phyloP scores from a whole-genome alignment of 2,888 invertebrate species.

The Anodontia alba region DNA sequence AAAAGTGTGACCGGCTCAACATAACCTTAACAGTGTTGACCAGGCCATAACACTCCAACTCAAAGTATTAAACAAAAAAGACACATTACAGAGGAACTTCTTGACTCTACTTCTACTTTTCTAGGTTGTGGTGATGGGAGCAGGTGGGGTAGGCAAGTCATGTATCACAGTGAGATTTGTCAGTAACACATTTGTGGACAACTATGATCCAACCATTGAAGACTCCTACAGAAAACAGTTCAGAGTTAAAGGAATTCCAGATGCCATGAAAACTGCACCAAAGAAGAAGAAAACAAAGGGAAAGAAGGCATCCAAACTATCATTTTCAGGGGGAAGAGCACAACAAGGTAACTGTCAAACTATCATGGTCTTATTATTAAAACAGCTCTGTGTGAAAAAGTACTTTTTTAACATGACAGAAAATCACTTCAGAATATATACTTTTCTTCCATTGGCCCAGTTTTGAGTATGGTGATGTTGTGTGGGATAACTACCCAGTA shows the following conservation, averaged over 20 bases:
- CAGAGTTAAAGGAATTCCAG: conserved; percentile 65
- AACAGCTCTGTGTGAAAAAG: neutral
- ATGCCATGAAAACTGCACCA: conserved; percentile 49
- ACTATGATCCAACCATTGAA: conserved; percentile 81
- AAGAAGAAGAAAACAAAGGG: conserved; percentile 18
- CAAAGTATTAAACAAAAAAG: too few species aligned
- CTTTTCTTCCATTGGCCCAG: too few species aligned
- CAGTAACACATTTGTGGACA: conserved; percentile 72
- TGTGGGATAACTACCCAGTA: too few species aligned
- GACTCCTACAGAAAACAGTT: conserved; percentile 80
- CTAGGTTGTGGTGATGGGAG: conserved; percentile 77
- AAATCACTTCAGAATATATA: too few species aligned
- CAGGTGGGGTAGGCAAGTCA: conserved; percentile 80
- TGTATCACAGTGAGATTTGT: conserved; percentile 72
- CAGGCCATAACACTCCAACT: too few species aligned
- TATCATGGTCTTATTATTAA: neutral
- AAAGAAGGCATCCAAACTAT: conserved; percentile 13
- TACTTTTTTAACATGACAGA: too few species aligned
- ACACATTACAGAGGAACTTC: too few species aligned
- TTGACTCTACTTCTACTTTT: too few species aligned
- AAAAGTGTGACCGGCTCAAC: too few species aligned
- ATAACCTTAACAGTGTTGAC: too few species aligned
- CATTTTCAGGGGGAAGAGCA: too few species aligned
- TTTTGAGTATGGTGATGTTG: too few species aligned
- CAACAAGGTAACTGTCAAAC: neutral